phyloP scores from a whole-genome alignment of 2,888 invertebrate genomes.

The Alentia gelatinosa region DNA sequence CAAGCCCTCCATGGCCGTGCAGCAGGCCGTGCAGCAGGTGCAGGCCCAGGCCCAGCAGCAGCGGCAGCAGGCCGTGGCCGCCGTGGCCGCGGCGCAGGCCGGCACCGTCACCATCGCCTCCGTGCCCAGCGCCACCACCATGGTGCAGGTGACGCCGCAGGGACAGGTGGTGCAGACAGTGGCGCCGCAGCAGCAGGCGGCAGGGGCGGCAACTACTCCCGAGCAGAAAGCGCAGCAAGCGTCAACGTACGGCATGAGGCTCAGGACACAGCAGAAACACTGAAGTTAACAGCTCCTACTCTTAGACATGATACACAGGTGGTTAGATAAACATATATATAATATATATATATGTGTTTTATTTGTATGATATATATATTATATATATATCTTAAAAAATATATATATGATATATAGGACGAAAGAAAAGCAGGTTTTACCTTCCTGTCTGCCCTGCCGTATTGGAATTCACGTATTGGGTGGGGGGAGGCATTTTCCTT shows the following conservation, averaged over 20 bases:
- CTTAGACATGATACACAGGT: too few species aligned
- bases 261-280: neutral
- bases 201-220: too few species aligned
- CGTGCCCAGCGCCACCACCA: constrained; percentile 12
- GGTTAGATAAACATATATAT: too few species aligned
- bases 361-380: too few species aligned
- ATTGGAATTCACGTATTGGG: too few species aligned
- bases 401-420: too few species aligned
- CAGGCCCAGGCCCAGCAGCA: constrained; percentile 55
- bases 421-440: too few species aligned
- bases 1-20: constrained; percentile 56
- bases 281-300: too few species aligned
- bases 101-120: constrained; percentile 22
- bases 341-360: too few species aligned
- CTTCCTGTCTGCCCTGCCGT: too few species aligned
- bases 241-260: neutral
- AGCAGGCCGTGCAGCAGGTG: constrained; percentile 40
- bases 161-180: constrained; percentile 28
- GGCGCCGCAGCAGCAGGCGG: neutral
- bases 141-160: constrained; percentile 47
- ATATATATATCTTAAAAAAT: too few species aligned
- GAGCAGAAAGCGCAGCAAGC: constrained; percentile 10
- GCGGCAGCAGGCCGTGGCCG: constrained; percentile 54
- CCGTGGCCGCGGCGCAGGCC: neutral
- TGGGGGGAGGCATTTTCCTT: too few species aligned